A percentile compares a stretch with the other conserved stretches of the same genome.
These are phyloP conservation scores for Hyppa rectilinea DNA, from an alignment of 2,888 invertebrate species.

Conservation along the genomic window DNA sequence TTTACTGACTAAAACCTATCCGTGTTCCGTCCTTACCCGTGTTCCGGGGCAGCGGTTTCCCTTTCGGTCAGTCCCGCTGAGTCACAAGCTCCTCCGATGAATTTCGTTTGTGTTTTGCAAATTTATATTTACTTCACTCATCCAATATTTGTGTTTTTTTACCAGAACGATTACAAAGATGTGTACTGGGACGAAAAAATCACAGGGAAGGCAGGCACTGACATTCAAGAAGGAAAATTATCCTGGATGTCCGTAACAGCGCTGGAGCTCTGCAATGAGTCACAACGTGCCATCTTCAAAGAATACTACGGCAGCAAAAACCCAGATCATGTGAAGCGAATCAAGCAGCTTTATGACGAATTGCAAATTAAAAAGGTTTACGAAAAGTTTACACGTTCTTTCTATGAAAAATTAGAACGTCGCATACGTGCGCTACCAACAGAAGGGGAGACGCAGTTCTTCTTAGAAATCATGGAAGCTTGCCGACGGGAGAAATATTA, in stretches of 20 bases:
- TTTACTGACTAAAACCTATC: too few relatives aligned
- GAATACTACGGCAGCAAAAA: slow-evolving; percentile 93
- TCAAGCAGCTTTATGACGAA: slow-evolving; percentile 86
- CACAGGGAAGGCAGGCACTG: slow-evolving; percentile 90
- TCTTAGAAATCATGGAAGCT: slow-evolving; percentile 38
- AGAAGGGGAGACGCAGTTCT: slow-evolving; percentile 40
- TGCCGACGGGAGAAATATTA: slow-evolving; percentile 20
- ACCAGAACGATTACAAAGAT: slow-evolving; percentile 48
- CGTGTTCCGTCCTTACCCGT: too few relatives aligned
- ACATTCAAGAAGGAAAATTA: slow-evolving; percentile 98
- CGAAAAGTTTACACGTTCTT: slow-evolving; percentile 7
- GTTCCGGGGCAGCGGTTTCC: too few relatives aligned
- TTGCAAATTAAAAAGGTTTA: slow-evolving; percentile 86
- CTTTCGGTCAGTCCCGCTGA: too few relatives aligned
- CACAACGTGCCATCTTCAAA: slow-evolving; percentile 89
- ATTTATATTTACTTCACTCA: neutral
- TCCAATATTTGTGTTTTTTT: slow-evolving; percentile 4
- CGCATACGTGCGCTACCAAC: slow-evolving; percentile 38
- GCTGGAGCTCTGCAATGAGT: slow-evolving; percentile 92
- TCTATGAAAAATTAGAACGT: slow-evolving; percentile 26
- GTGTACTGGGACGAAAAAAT: slow-evolving; percentile 11
- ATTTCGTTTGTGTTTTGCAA: neutral
- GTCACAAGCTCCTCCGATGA: neutral
- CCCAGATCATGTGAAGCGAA: slow-evolving; percentile 89
- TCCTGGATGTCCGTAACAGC: slow-evolving; percentile 97